Base-by-base conservation (phyloP, 2,113 vertebrate genomes). In the Labeo rohita region DNA sequence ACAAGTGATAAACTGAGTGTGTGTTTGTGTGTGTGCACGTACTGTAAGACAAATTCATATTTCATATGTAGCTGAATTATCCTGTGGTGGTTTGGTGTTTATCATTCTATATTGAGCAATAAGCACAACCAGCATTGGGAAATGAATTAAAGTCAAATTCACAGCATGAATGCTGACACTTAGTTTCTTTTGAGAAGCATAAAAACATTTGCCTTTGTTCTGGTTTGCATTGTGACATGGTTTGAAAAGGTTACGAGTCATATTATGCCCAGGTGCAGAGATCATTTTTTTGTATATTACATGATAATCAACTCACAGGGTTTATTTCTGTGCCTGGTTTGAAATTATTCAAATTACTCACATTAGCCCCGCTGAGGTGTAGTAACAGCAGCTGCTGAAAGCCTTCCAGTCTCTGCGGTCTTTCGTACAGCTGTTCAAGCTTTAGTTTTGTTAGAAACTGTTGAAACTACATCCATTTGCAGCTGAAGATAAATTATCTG, bases 311-410 rank as follows among this genome's bases (percentile, higher is more conserved):
- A 59, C 76, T 61, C 54, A 34, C n/a, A 23, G 7, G 49, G 28
- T 34, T 77, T 54, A 56, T 79, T 61, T 79, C 76, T 59, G 52
- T 79, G 76, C 34, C 18, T 61, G 76, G 16, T 79, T 59, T 79
- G 34, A 79, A 43, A 59, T 79, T 43, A 79, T 79, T 79, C 11
- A 79, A n/a, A 79, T 79, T 11, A 79, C 34, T 43, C 18, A 61
- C 52, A 79, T 79, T 61, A 79, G 23, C 36, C 76, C 54, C 12
- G 34, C 36, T 59, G 52, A 79, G 18, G 4, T 79, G 52, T 79
- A 43, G 76, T 56, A 79, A 43, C 34, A 79, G 52, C 52, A 79
- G 16, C 52, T 79, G 76, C 13, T 61, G 54, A 59, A 79, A 79
- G 49, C 8, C 50, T 77, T 77, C 2, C 16, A 43, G 34, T 43